Conservation (phyloP, 2,113 vertebrate genomes). For the Elanoides forficatus region DNA sequence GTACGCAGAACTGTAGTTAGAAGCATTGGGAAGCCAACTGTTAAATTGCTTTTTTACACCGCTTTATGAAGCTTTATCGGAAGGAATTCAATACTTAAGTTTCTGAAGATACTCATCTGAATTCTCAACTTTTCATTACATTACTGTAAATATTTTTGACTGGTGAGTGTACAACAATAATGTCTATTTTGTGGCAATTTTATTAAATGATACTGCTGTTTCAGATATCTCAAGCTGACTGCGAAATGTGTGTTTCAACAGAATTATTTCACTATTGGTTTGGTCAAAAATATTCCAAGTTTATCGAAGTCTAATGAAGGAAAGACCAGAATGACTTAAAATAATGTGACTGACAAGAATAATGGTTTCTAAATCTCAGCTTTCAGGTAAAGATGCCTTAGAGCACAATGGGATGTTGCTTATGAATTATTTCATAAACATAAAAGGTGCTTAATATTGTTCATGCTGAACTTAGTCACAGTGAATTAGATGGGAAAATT, state of each 20-base stretch:
- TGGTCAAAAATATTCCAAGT: slow-evolving; percentile 8
- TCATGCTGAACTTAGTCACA: not conserved
- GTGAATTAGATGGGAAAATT: not conserved
- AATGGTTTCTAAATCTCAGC: not conserved
- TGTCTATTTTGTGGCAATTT: not conserved
- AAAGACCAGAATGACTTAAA: not conserved
- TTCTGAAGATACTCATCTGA: not conserved
- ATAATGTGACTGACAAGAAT: not conserved
- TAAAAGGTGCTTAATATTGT: not conserved
- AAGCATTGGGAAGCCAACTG: not conserved
- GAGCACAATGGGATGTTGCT: not conserved
- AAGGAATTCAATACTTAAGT: not conserved
- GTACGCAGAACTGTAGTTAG: not conserved
- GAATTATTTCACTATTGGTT: not conserved
- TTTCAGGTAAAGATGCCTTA: not conserved
- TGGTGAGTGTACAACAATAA: not conserved
- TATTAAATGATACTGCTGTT: not conserved
- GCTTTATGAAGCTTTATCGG: not conserved
- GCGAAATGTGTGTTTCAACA: not conserved
- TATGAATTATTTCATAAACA: not conserved
- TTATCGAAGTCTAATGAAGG: not conserved
- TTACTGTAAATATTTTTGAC: slow-evolving; percentile 8
- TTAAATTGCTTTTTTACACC: not conserved
- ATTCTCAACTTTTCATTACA: not conserved
- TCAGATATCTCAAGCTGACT: not conserved